phyloP scores from a whole-genome alignment of 2,113 vertebrate species.

The Paramisgurnus dabryanus region DNA sequence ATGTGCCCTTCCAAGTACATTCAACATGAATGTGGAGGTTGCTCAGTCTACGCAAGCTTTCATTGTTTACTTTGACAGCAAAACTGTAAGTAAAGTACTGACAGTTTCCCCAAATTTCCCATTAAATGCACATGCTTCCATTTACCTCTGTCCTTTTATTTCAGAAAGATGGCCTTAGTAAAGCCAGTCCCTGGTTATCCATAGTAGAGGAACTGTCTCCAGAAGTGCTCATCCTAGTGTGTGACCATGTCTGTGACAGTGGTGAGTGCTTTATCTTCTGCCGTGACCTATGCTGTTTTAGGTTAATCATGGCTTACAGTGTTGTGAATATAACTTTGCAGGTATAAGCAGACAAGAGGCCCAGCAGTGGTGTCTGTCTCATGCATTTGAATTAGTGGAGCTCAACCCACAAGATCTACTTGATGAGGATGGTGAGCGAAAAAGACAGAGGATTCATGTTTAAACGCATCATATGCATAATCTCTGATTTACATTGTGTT shows the following conservation, averaged over 20 bases:
- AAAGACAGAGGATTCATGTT: not conserved
- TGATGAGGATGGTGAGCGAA: conserved; percentile 90
- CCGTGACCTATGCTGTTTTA: not conserved
- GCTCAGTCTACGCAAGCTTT: conserved; percentile 90
- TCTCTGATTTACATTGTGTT: not conserved
- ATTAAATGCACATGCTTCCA: not conserved
- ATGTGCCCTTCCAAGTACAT: conserved; percentile 84
- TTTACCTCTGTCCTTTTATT: conserved; percentile 40
- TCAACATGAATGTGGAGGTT: conserved; percentile 82
- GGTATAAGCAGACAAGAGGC: conserved; percentile 89
- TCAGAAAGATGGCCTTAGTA: conserved; percentile 85
- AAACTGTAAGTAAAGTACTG: conserved; percentile 72
- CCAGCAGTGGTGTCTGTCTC: conserved; percentile 95
- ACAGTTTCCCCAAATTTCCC: not conserved
- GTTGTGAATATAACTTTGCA: conserved; percentile 51
- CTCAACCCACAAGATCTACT: conserved; percentile 90
- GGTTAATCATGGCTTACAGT: not conserved
- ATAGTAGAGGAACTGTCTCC: conserved; percentile 87
- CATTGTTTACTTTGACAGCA: conserved; percentile 92
- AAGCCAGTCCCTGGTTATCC: conserved; percentile 85
- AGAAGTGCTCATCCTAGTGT: conserved; percentile 95
- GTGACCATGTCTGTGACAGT: conserved; percentile 85
- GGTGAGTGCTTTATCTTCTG: conserved; percentile 72
- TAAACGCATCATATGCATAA: not conserved
- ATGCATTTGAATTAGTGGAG: conserved; percentile 94